phyloP scores from a whole-genome alignment of 1,140 invertebrate species.

The Nephotettix cincticeps region DNA sequence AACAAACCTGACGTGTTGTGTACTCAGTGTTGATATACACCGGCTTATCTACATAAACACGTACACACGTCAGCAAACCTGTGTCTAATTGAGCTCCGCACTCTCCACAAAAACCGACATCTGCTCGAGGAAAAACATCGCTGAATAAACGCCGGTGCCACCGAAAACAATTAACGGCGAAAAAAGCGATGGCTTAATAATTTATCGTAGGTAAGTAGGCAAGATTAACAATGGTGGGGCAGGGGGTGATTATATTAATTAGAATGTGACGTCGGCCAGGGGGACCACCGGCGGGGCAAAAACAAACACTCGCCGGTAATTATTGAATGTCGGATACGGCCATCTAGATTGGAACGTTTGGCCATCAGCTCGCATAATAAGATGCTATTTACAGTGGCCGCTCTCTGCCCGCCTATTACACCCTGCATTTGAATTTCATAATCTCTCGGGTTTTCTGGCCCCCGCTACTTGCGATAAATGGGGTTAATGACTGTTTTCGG shows the following conservation, averaged over 20 bases:
- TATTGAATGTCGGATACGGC: constrained; percentile 1
- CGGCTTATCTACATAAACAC: no score
- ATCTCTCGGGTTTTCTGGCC: constrained; percentile 6
- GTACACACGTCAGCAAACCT: no score
- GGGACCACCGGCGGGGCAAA: constrained; percentile 12
- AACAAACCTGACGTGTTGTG: no score
- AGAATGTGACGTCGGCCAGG: constrained; percentile 1
- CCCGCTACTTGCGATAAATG: no score
- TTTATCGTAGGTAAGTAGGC: constrained; percentile 17
- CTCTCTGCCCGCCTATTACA: constrained; percentile 5
- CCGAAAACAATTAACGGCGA: not conserved
- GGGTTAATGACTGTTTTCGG: no score
- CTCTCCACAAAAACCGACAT: no score
- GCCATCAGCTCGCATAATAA: constrained; percentile 14
- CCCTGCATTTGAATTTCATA: constrained; percentile 17
- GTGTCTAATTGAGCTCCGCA: no score
- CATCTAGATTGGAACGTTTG: constrained; percentile 15
- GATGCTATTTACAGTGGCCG: constrained; percentile 5
- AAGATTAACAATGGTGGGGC: constrained; percentile 11
- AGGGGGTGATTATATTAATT: constrained; percentile 16
- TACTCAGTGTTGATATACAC: no score
- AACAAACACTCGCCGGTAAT: constrained; percentile 1
- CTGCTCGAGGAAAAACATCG: no score
- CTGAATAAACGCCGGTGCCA: no score
- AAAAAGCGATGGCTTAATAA: constrained; percentile 19